Conservation (phyloP, 2,888 invertebrate genomes). For the Cryptosula pallasiana region DNA sequence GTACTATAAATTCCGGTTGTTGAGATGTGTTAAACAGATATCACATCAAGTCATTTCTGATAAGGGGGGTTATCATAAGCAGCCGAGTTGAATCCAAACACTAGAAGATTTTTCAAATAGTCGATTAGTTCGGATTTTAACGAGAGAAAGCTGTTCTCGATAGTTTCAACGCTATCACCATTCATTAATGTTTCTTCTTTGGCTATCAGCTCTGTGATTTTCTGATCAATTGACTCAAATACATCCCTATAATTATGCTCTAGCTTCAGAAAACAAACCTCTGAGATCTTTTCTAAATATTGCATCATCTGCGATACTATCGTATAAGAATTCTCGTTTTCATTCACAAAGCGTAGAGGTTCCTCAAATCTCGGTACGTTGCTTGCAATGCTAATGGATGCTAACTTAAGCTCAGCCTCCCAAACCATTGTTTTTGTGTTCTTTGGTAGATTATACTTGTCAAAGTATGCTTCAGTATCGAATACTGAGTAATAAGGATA, state of each 20-base stretch:
- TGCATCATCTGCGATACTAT: not conserved
- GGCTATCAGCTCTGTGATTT: not conserved
- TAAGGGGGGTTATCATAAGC: constrained; percentile 11
- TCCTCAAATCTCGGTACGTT: not conserved
- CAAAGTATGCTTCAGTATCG: constrained; percentile 13
- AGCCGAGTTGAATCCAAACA: constrained; percentile 19
- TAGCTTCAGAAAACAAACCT: not conserved
- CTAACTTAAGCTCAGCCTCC: not conserved
- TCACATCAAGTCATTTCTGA: not conserved
- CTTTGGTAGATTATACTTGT: not conserved
- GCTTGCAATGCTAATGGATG: constrained; percentile 10
- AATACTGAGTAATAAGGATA: constrained; percentile 8
- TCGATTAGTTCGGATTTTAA: not conserved
- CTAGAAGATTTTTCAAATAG: not conserved
- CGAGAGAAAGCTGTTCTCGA: not conserved
- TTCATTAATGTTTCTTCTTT: not conserved
- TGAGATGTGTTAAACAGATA: not conserved
- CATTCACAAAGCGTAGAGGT: constrained; percentile 16
- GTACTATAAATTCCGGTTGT: not conserved
- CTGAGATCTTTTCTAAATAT: constrained; percentile 5
- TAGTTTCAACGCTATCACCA: not conserved
- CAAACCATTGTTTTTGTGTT: constrained; percentile 8
- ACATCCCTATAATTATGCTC: not conserved
- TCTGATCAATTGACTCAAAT: not conserved
- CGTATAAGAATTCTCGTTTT: not conserved